Evolutionary conservation across 2,888 invertebrate genomes (phyloP).

Genomic region (Mactromeris polynyma): DNA sequence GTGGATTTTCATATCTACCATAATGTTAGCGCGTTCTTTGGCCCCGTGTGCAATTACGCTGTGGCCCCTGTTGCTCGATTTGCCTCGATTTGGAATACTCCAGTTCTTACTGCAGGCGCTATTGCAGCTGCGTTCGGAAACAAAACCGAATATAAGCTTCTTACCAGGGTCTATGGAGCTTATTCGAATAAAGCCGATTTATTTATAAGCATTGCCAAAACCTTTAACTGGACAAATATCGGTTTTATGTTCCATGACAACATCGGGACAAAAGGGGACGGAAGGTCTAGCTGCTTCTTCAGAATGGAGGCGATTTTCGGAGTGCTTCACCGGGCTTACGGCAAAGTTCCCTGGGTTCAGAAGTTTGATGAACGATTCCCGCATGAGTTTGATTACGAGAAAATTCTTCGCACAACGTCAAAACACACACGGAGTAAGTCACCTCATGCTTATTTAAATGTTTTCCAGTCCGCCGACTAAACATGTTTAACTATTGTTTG

Average conservation of each 20-base stretch:
- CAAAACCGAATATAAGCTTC: constrained; percentile 90
- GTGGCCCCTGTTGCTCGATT: constrained; percentile 95
- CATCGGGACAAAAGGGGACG: constrained; percentile 52
- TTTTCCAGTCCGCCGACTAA: too few relatives aligned
- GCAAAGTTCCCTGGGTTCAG: constrained; percentile 70
- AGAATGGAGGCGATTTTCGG: constrained; percentile 91
- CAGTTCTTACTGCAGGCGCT: constrained; percentile 92
- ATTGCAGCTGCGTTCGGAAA: constrained; percentile 84
- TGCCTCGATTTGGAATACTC: constrained; percentile 96
- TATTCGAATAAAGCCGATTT: constrained; percentile 81
- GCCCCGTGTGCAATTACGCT: constrained; percentile 89
- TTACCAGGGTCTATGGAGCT: constrained; percentile 89
- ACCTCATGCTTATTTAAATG: too few relatives aligned
- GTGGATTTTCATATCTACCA: constrained; percentile 82
- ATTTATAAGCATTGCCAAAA: constrained; percentile 72
- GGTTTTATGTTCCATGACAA: constrained; percentile 82
- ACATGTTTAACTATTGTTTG: too few relatives aligned
- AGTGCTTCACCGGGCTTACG: constrained; percentile 87
- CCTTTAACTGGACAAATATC: constrained; percentile 81
- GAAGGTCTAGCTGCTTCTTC: constrained; percentile 90
- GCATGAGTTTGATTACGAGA: constrained; percentile 88
- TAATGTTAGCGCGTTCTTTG: constrained; percentile 84
- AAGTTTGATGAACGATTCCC: constrained; percentile 90
- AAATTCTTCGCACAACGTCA: constrained; percentile 90
- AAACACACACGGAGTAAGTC: constrained; percentile 91